Base-by-base conservation (phyloP, 2,888 invertebrate genomes). In the Rugalucina vietnamica region DNA sequence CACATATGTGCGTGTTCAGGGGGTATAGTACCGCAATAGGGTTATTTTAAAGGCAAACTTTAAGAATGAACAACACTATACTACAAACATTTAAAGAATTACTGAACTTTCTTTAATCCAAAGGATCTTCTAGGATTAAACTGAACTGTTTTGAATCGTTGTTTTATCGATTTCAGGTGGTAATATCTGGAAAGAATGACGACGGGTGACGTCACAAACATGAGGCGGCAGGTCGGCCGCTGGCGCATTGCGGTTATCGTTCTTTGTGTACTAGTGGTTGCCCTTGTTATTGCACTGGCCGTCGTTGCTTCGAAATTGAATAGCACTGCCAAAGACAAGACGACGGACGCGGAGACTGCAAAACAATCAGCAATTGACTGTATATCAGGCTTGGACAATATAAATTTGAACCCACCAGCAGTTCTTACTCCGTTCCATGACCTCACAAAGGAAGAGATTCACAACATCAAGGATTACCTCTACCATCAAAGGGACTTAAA, bases 141-240 rank as follows among this genome's bases (percentile, higher is more conserved):
- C n/a, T n/a, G n/a, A n/a, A n/a, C n/a, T n/a, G n/a, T n/a, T n/a
- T n/a, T n/a, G n/a, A n/a, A n/a, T n/a, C n/a, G n/a, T n/a, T n/a
- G n/a, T n/a, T n/a, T n/a, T n/a, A n/a, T n/a, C n/a, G n/a, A n/a
- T n/a, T n/a, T n/a, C n/a, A n/a, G n/a, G n/a, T n/a, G n/a, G n/a
- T n/a, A n/a, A n/a, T n/a, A n/a, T n/a, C n/a, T n/a, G n/a, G n/a
- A n/a, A n/a, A n/a, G n/a, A n/a, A n/a, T n/a, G n/a, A n/a, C n/a
- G n/a, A n/a, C n/a, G n/a, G n/a, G n/a, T n/a, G n/a, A n/a, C n/a
- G n/a, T n/a, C n/a, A 29, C 60, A 8, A 69, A 69, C 2, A 21
- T 18, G n/a, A 69, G 80, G 37, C 43, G 80, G 36, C 60, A 49
- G 39, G 75, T 80, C 37, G 80, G 80, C 0, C 24, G 60, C 14